phyloP scores from a whole-genome alignment of 2,113 vertebrate species.

The Salvator merianae region DNA sequence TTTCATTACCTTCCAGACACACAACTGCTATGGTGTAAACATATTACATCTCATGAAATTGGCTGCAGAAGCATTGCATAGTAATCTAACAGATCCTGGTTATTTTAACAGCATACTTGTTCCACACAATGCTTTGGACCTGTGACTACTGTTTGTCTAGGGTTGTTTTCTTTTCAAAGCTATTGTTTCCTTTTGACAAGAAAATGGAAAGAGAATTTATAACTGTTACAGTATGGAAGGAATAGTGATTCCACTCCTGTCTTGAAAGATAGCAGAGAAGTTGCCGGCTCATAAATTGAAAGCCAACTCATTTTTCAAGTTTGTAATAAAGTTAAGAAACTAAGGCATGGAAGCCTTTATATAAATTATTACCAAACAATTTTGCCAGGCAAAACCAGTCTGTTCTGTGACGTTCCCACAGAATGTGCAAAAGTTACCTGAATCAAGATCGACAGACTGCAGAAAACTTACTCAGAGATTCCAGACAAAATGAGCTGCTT shows the following conservation, averaged over 20 bases:
- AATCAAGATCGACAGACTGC: not conserved
- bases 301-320: not conserved
- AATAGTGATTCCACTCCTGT: not conserved
- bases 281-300: conserved; percentile 4
- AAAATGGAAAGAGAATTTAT: conserved; percentile 17
- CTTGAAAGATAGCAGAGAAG: not conserved
- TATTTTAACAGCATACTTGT: not conserved
- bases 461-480: not conserved
- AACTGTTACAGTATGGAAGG: not conserved
- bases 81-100: not conserved
- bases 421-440: not conserved
- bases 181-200: conserved; percentile 16
- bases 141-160: not conserved
- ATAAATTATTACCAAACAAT: not conserved
- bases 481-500: conserved; percentile 7
- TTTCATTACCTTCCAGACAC: not conserved
- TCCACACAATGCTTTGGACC: not conserved
- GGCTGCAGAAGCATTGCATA: not conserved
- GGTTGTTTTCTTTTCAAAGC: conserved; percentile 20
- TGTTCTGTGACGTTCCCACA: not conserved
- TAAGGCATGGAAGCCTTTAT: not conserved
- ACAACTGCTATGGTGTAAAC: not conserved
- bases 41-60: not conserved
- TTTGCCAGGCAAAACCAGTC: not conserved
- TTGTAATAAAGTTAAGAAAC: not conserved